Conservation (phyloP, 2,113 vertebrate species). For the Anser brachyrhynchus region DNA sequence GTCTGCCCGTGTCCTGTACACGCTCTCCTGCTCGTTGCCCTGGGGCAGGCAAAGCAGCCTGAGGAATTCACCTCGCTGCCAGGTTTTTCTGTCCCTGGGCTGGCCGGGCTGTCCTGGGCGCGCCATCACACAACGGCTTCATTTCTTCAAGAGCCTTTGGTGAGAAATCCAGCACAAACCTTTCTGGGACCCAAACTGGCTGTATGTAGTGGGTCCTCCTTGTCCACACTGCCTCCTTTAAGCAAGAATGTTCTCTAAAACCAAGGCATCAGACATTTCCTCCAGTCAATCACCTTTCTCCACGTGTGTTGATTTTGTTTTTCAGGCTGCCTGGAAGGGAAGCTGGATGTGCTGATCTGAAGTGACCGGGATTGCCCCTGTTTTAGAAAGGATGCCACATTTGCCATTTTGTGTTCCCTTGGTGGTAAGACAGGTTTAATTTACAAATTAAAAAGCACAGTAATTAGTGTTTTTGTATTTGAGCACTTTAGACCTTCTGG, state of each 20-base stretch:
- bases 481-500: background rate
- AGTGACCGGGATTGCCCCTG: background rate
- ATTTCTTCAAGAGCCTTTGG: background rate
- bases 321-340: background rate
- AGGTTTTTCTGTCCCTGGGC: background rate
- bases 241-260: background rate
- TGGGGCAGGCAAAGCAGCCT: background rate
- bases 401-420: background rate
- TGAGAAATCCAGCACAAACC: background rate
- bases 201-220: rapidly evolving
- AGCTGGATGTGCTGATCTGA: background rate
- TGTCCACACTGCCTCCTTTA: background rate
- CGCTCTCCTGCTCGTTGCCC: no score
- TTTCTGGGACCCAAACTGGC: background rate
- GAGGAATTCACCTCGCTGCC: no score
- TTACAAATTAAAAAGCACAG: background rate
- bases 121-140: background rate
- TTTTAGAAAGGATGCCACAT: background rate
- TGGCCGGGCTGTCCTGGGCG: rapidly evolving
- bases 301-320: background rate
- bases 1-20: rapidly evolving
- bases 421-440: background rate
- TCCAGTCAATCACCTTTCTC: background rate
- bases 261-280: background rate
- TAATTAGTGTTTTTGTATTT: background rate